Conservation (phyloP, 2,888 invertebrate genomes). For the Iphiclides podalirius region DNA sequence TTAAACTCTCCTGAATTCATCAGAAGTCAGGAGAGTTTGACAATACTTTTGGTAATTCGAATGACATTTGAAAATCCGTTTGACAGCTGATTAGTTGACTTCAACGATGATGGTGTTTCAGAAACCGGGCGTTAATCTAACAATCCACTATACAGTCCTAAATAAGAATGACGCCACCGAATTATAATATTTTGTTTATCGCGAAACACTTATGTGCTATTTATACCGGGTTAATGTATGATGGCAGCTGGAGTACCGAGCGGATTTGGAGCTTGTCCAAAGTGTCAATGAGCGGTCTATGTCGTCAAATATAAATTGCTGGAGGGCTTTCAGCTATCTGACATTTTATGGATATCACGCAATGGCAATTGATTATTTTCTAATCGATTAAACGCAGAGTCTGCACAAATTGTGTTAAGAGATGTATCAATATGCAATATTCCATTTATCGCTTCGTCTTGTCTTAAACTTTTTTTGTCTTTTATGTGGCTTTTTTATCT, state of each 20-base stretch:
- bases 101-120: too few species aligned
- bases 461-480: too few species aligned
- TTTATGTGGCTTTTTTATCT: too few species aligned
- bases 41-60: too few species aligned
- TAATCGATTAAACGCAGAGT: too few species aligned
- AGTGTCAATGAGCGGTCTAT: slow-evolving; percentile 4
- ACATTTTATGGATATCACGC: background rate
- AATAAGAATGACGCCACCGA: background rate
- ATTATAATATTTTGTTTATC: slow-evolving; percentile 19
- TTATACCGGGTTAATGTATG: slow-evolving; percentile 14
- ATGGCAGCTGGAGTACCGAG: slow-evolving; percentile 12
- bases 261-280: slow-evolving; percentile 8
- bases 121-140: background rate
- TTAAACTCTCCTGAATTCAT: too few species aligned
- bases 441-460: too few species aligned
- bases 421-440: too few species aligned
- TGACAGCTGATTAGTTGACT: too few species aligned
- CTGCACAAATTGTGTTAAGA: too few species aligned
- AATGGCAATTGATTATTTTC: background rate
- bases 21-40: too few species aligned
- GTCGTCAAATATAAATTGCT: slow-evolving; percentile 8
- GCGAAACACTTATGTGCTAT: slow-evolving; percentile 12
- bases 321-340: background rate
- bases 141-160: background rate
- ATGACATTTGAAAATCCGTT: too few species aligned